phyloP scores from a whole-genome alignment of 2,113 vertebrate species.

The Chloropsis cyanopogon region DNA sequence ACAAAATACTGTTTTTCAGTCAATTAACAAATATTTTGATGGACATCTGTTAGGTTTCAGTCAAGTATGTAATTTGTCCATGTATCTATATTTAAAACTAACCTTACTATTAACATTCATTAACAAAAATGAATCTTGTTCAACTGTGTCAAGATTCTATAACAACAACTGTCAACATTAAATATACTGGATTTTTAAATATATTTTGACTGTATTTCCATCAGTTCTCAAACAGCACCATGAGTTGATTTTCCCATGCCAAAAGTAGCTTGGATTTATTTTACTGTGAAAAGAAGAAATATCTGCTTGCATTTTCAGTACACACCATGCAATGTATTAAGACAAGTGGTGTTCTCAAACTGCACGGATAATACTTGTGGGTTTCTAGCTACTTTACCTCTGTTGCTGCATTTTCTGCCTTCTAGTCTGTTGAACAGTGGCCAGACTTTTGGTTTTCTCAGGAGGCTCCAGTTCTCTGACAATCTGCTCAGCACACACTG shows the following conservation, averaged over 20 bases:
- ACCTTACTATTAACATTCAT: neutral
- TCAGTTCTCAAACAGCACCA: neutral
- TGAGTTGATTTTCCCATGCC: neutral
- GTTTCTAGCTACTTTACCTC: conserved; percentile 69
- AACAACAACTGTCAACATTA: neutral
- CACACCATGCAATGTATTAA: neutral
- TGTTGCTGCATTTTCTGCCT: conserved; percentile 80
- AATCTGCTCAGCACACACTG: conserved; percentile 84
- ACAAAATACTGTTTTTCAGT: neutral
- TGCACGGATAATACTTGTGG: fast-evolving
- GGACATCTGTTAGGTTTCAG: neutral
- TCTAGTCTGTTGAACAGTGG: conserved; percentile 87
- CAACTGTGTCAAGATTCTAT: neutral
- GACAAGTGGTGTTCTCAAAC: neutral
- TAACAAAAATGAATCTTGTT: neutral
- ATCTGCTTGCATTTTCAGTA: neutral
- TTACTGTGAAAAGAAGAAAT: neutral
- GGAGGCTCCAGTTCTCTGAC: conserved; percentile 83
- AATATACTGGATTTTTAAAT: neutral
- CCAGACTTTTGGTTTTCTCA: conserved; percentile 71
- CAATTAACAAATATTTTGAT: neutral
- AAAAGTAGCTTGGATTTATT: neutral
- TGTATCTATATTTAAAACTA: neutral
- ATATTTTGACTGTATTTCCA: neutral
- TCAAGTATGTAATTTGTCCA: neutral